Base-by-base conservation (phyloP, 1,140 invertebrate species). In the Tetraneura akinire region DNA sequence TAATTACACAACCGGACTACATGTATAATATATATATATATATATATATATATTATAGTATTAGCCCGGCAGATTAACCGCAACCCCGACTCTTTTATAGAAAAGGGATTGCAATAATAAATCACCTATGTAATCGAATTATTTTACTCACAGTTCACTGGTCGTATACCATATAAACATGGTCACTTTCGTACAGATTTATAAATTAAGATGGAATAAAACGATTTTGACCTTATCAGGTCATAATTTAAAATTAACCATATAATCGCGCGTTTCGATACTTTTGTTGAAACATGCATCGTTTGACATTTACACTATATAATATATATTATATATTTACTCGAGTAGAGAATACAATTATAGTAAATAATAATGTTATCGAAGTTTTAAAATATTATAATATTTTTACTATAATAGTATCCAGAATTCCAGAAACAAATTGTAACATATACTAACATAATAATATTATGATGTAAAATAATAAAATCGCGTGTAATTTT, bases 181-280 rank as follows among this genome's bases (percentile, higher is more conserved):
- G 68, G 68, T 71, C 68, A 71, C 21, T 71, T 71, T 71, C 18
- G 68, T 51, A 71, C 68, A 49, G 68, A 71, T 71, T 71, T 71
- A 71, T 71, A 71, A 71, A 71, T 51, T 18, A 51, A 71, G 47
- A 71, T 51, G 51, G 51, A 71, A 71, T 71, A 71, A 71, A 71
- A 71, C 47, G 45, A 71, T 71, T 71, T 71, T 71, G 68, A 71
- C 68, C 68, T 71, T 49, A n/a, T n/a, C 51, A 29, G 47, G 68
- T 71, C 68, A 71, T 71, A 71, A 71, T 71, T 71, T 71, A 71
- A 71, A 71, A 71, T 71, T 71, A 71, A 71, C 68, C 23, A n/a
- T n/a, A n/a, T n/a, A n/a, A n/a, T 71, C 68, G 29, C 4, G 21
- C 45, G 13, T 51, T 71, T 29, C 23, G n/a, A n/a, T 9, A 18